Base-by-base conservation (phyloP, 2,797 vertebrate genomes). In the Steatocranus sp. region DNA sequence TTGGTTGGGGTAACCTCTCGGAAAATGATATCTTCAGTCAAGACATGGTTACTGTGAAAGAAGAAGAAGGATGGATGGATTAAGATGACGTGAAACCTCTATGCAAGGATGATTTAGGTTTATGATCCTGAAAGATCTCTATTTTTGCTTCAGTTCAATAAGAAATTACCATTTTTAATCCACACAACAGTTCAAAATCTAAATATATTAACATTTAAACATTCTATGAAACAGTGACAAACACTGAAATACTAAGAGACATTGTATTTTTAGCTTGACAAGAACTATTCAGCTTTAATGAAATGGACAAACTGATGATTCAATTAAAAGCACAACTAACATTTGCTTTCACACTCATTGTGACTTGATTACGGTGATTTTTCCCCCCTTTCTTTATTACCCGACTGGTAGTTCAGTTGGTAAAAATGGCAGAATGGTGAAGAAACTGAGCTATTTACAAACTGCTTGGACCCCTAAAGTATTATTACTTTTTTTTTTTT, bases 11-110 rank as follows among this genome's bases (percentile, higher is more conserved):
- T 99, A 76, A 99, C 97, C 94, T 99, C 98, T 85, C 98, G 96
- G 94, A 98, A 98, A 79, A 99, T 95, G 6, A 98, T 98, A 90
- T 99, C 98, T 92, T 99, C 98, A 0, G 97, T 98, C 95, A 99
- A 95, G 89, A 99, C 98, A 95, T 80, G 98, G 92, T 99, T 98
- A 96, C 98, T 99, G 90, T 38, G 34, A 75, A 20, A 58, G 53
- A 10, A 46, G 43, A 0, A 43, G 50, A 4, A 11, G 49, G 34
- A 20, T 3, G 0, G 11, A 12, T 20, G 54, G 30, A 51, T 83
- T 6, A 54, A n/a, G 5, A 46, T 3, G 11, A 46, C 1, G 23
- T 8, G 78, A 83, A 77, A n/a, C 2, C 3, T 81, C 12, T 34
- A 15, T 6, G 23, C 5, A 43, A 6, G 9, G 14, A 17, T 54